These are phyloP conservation scores for Drosophila ogumai DNA, from an alignment of 1,140 invertebrate species.

Conservation along the genomic window DNA sequence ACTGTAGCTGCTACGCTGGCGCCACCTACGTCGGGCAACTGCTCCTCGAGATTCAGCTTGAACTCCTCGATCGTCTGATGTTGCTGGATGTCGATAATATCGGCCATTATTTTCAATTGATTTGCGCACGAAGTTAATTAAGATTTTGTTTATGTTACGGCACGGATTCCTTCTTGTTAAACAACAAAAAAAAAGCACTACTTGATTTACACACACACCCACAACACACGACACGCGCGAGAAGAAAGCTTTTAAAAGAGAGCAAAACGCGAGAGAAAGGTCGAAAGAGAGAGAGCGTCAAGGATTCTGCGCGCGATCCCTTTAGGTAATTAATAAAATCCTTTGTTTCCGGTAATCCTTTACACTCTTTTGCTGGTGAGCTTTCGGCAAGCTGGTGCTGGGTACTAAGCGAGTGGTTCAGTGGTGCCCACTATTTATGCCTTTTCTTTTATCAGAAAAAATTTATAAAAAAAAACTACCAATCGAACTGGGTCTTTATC, in stretches of 20 bases:
- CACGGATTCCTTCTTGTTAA: constrained; percentile 41
- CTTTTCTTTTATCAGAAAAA: constrained; percentile 69
- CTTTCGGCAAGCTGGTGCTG: constrained; percentile 42
- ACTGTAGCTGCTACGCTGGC: constrained; percentile 20
- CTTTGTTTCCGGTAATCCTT: constrained; percentile 16
- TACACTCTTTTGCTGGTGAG: constrained; percentile 26
- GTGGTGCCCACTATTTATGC: constrained; percentile 69
- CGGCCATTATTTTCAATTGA: constrained; percentile 63
- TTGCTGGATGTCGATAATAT: constrained; percentile 77
- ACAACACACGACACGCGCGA: constrained; percentile 4
- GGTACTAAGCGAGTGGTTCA: constrained; percentile 55
- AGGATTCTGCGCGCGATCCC: constrained; percentile 33
- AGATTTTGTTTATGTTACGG: constrained; percentile 39
- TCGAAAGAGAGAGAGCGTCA: constrained; percentile 24
- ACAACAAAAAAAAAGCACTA: constrained; percentile 49
- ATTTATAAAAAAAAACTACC: not conserved
- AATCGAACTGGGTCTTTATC: constrained; percentile 46
- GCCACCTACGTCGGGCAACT: constrained; percentile 70
- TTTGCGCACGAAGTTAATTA: constrained; percentile 42
- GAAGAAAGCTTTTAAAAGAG: not conserved
- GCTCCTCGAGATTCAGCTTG: constrained; percentile 74
- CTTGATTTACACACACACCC: constrained; percentile 43
- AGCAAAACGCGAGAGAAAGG: constrained; percentile 14
- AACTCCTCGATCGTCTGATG: constrained; percentile 74
- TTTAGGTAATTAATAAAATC: constrained; percentile 1